Base-by-base conservation (phyloP, 1,140 invertebrate species). In the Brachionus manjavacas region DNA sequence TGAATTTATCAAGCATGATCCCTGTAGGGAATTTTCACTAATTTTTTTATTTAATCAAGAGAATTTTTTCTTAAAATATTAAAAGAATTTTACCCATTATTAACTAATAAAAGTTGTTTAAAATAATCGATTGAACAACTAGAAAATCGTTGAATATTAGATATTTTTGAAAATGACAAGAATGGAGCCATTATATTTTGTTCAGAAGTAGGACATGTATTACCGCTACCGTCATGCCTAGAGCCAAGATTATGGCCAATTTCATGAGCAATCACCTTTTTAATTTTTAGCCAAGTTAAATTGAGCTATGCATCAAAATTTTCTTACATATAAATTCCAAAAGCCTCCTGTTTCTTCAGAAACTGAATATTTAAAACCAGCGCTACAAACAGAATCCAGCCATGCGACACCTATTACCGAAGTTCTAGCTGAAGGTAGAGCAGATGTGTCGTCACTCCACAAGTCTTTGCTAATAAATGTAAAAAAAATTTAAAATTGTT, bases 141-240 rank as follows among this genome's bases (percentile, higher is more conserved):
- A 39, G 74, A 78, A 78, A 78, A 78, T 78, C n/a, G 11, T 49
- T 78, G 74, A 9, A 78, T 78, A 43, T 78, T 78, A n/a, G 25
- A n/a, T 25, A 78, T 78, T 46, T 78, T 78, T 14, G 41, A 39
- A 55, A 78, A 78, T 43, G 41, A 68, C 12, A 55, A 43, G 7
- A n/a, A 25, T n/a, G 74, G 41, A 46, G 28, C 16, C 74, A 78
- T 78, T 46, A 78, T 78, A 31, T 39, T 39, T 23, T 8, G 6
- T 39, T 49, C 41, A 14, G 74, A 78, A 25, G 28, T 1, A 14
- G 16, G 39, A 78, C 74, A 78, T 20, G 6, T 1, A 68, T 68
- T 68, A 46, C 74, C 41, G 20, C 41, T 46, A 49, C 39, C 74
- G n/a, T 78, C 74, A 43, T 78, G 74, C 0, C 23, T 3, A 25